These are phyloP conservation scores for Ormyrus nitidulus DNA, from an alignment of 2,888 invertebrate species.

Conservation along the genomic window DNA sequence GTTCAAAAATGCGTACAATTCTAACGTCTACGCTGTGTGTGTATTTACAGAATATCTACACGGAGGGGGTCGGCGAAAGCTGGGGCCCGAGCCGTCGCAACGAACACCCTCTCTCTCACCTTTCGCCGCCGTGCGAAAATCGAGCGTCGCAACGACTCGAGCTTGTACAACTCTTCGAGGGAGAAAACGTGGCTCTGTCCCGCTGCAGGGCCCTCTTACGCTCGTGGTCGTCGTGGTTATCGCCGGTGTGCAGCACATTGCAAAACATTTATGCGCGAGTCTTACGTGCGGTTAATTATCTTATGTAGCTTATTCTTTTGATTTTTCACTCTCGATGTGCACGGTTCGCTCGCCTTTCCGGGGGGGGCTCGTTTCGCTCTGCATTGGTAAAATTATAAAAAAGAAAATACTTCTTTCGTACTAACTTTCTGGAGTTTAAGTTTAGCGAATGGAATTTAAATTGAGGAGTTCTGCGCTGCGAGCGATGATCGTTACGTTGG, in stretches of 20 bases:
- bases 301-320: constrained; percentile 17
- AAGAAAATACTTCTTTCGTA: constrained; percentile 1
- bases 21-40: constrained; percentile 11
- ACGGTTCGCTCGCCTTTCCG: background rate
- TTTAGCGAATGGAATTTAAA: constrained; percentile 8
- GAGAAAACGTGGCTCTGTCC: too few relatives aligned
- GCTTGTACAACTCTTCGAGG: too few relatives aligned
- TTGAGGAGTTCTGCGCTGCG: background rate
- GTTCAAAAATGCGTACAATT: constrained; percentile 1
- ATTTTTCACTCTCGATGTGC: constrained; percentile 42
- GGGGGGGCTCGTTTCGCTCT: background rate
- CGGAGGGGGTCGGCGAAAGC: constrained; percentile 5
- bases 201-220: too few relatives aligned
- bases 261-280: too few relatives aligned
- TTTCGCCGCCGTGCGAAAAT: too few relatives aligned
- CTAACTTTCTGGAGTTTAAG: too few relatives aligned
- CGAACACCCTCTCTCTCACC: too few relatives aligned
- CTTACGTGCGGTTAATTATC: too few relatives aligned
- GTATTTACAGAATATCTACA: constrained; percentile 50
- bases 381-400: constrained; percentile 21
- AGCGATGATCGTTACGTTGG: background rate
- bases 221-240: too few relatives aligned
- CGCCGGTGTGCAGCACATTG: too few relatives aligned
- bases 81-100: too few relatives aligned
- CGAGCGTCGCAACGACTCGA: too few relatives aligned